Conservation (phyloP, 2,888 invertebrate species). For the Aleiodes alternator region DNA sequence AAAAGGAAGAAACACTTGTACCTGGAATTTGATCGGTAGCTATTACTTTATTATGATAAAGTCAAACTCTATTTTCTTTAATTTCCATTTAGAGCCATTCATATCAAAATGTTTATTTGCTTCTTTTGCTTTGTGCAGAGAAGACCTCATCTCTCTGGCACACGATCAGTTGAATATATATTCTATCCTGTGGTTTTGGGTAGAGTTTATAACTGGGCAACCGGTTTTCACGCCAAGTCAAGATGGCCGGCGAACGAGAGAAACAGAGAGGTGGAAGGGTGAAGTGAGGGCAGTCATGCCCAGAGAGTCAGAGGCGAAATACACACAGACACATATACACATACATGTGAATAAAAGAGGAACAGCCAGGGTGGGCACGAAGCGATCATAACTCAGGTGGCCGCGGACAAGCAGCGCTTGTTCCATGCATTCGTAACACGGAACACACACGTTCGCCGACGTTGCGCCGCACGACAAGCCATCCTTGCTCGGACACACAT, state of each 20-base stretch:
- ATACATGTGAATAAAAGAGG: no score
- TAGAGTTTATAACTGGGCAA: slow-evolving; percentile 48
- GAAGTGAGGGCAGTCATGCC: slow-evolving; percentile 49
- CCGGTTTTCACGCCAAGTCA: slow-evolving; percentile 62
- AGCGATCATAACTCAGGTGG: slow-evolving; percentile 71
- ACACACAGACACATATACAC: slow-evolving; percentile 44
- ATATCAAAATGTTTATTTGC: neutral
- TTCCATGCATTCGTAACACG: slow-evolving; percentile 68
- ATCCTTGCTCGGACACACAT: slow-evolving; percentile 33
- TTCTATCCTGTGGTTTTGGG: slow-evolving; percentile 15
- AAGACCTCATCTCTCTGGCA: neutral
- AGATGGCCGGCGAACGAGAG: slow-evolving; percentile 63
- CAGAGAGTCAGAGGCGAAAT: slow-evolving; percentile 33
- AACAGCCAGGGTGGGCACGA: slow-evolving; percentile 67
- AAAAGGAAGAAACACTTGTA: neutral
- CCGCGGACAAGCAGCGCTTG: slow-evolving; percentile 70
- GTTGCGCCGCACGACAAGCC: slow-evolving; percentile 46
- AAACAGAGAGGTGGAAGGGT: slow-evolving; percentile 42
- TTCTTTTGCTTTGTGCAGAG: no score
- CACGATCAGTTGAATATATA: slow-evolving; percentile 20
- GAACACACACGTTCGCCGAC: slow-evolving; percentile 67
- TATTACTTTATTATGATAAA: slow-evolving; percentile 15
- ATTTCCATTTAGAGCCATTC: slow-evolving; percentile 19
- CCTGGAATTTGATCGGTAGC: neutral
- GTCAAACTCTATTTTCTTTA: neutral